A percentile compares a stretch with the other conserved stretches of the same genome.
phyloP scores from a whole-genome alignment of 2,113 vertebrate species.

The Grallaria varia region DNA sequence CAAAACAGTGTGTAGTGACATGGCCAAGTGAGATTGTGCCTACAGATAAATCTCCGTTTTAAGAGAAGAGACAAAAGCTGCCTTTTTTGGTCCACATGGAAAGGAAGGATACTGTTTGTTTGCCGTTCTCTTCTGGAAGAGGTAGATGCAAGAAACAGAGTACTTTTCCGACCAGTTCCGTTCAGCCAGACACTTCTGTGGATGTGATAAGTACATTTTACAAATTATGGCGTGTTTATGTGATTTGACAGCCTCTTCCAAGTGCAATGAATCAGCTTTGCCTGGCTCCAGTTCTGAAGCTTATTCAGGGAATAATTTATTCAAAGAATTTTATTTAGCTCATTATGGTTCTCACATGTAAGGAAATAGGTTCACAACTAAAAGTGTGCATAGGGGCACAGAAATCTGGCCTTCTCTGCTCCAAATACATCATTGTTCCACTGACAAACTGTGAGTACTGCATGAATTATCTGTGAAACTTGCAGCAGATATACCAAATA shows the following conservation, averaged over 20 bases:
- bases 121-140: background rate
- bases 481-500: background rate
- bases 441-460: background rate
- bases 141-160: background rate
- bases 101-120: background rate
- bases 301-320: background rate
- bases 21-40: background rate
- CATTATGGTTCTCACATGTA: background rate
- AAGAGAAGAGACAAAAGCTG: background rate
- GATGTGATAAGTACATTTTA: background rate
- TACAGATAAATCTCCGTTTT: background rate
- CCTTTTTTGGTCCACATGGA: background rate
- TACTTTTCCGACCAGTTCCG: background rate
- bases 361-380: background rate
- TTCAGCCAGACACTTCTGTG: background rate
- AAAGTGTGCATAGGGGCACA: background rate
- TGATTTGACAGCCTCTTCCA: background rate
- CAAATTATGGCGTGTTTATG: background rate
- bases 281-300: background rate
- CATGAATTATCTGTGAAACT: background rate
- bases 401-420: background rate
- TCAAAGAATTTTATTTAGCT: background rate
- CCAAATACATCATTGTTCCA: background rate
- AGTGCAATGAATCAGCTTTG: background rate
- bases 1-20: background rate